These are phyloP conservation scores for Pituophis catenifer DNA, from an alignment of 2,113 vertebrate species.

Conservation along the genomic window DNA sequence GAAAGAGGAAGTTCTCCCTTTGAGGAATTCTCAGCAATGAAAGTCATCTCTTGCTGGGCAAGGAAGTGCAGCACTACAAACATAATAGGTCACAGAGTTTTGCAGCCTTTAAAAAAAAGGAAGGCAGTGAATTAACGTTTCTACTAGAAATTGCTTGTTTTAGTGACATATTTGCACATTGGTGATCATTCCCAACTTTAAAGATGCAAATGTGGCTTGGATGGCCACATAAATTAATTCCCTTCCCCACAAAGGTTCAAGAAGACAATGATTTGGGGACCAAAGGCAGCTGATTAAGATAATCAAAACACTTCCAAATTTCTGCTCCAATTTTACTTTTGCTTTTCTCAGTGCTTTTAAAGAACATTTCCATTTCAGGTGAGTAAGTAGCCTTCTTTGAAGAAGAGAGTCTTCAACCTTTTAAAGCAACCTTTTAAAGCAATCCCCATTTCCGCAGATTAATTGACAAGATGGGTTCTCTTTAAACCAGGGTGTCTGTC, in stretches of 20 bases:
- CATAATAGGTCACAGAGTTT: not conserved
- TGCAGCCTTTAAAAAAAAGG: not conserved
- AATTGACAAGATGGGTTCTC: not conserved
- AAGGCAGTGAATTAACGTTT: not conserved
- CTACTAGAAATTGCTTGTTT: not conserved
- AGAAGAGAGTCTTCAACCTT: not conserved
- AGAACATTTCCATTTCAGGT: not conserved
- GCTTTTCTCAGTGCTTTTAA: not conserved
- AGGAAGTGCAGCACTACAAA: not conserved
- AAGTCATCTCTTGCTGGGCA: conserved; percentile 29
- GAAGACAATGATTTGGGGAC: no score
- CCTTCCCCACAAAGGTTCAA: not conserved
- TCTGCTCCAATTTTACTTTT: not conserved
- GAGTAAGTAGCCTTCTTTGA: not conserved
- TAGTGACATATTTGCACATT: not conserved
- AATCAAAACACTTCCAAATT: not conserved
- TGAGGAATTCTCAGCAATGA: conserved; percentile 35
- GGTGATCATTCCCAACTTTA: not conserved
- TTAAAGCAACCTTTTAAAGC: not conserved
- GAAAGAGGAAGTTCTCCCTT: conserved; percentile 31
- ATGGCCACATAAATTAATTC: not conserved
- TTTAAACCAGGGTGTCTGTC: not conserved
- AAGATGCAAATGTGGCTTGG: not conserved
- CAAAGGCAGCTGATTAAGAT: not conserved
- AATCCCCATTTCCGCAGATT: not conserved